A percentile compares a stretch with the other conserved stretches of the same genome.
Evolutionary conservation across 2,888 invertebrate genomes (phyloP).

Genomic region (Boloria selene): DNA sequence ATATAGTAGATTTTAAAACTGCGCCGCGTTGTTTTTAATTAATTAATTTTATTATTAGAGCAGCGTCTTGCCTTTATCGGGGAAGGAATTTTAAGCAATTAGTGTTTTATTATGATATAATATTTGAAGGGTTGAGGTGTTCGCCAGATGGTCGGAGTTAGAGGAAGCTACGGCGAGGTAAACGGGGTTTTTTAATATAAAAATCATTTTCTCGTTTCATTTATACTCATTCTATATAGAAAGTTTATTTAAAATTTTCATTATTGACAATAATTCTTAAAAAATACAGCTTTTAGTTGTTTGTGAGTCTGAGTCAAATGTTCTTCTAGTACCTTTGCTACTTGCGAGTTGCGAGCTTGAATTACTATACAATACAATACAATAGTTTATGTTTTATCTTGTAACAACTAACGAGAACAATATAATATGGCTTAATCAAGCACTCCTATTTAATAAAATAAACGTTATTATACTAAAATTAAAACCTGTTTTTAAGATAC

Average conservation of each 20-base stretch:
- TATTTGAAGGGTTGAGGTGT: constrained; percentile 78
- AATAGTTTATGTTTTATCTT: too few species aligned
- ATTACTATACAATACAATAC: too few species aligned
- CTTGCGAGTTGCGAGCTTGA: too few species aligned
- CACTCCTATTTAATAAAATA: too few species aligned
- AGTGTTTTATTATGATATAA: constrained; percentile 83
- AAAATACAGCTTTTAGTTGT: neutral
- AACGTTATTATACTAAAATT: too few species aligned
- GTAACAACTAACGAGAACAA: too few species aligned
- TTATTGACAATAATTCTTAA: neutral
- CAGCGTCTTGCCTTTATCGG: constrained; percentile 78
- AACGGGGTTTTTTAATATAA: constrained; percentile 1
- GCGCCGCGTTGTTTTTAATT: constrained; percentile 73
- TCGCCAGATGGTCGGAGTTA: constrained; percentile 51
- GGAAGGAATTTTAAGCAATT: constrained; percentile 74
- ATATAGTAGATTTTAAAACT: constrained; percentile 41
- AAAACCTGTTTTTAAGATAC: too few species aligned
- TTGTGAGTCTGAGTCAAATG: too few species aligned
- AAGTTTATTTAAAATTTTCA: neutral
- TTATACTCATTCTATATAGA: neutral
- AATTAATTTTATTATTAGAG: constrained; percentile 80
- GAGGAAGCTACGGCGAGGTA: constrained; percentile 19
- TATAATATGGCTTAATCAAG: too few species aligned
- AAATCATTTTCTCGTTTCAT: constrained; percentile 10
- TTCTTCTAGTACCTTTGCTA: too few species aligned